Base-by-base conservation (phyloP, 2,888 invertebrate species). In the Mesochorus sp. region DNA sequence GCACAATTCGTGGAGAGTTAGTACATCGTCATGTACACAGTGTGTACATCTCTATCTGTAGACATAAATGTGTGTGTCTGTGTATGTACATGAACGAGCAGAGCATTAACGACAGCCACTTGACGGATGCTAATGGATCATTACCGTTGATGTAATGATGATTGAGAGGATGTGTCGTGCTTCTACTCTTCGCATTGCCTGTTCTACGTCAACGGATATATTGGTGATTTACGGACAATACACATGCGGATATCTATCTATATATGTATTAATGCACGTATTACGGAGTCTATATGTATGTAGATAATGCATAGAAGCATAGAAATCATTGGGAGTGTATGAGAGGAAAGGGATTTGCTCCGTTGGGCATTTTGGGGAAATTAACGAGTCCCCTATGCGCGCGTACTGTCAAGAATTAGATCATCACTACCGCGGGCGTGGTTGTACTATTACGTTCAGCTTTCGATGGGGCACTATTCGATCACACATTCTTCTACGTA, bases 111-210 rank as follows among this genome's bases (percentile, higher is more conserved):
- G 87, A 86, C 87, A 87, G 85, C 83, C 83, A 85, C 87, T 88
- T 86, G 87, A 87, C 87, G 85, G 85, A 88, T 86, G 86, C 85
- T 87, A 87, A 88, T 88, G 84, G 85, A 85, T 87, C 86, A 87
- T 87, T 86, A 87, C 83, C 82, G 85, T 80, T 86, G 85, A 87
- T 88, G 86, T 87, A 86, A 87, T 85, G 86, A 86, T 88, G 87
- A 88, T 88, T 85, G 87, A 88, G 86, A 86, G 88, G 85, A 87
- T 85, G 85, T 85, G 81, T 82, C 76, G 79, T 76, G 74, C 74
- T 31, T 78, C 68, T 74, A 39, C 75, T 76, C 67, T 68, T 66
- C 64, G 68, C 55, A 53, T 61, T 59, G 67, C 59, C 59, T 68
- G 49, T 64, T 71, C 77, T 44, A 37, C 51, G 31, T 51, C 31